Percentiles rank a stretch among this genome's conserved stretches.
These are phyloP conservation scores for Rhea pennata DNA, from an alignment of 2,113 vertebrate species.

Conservation along the genomic window DNA sequence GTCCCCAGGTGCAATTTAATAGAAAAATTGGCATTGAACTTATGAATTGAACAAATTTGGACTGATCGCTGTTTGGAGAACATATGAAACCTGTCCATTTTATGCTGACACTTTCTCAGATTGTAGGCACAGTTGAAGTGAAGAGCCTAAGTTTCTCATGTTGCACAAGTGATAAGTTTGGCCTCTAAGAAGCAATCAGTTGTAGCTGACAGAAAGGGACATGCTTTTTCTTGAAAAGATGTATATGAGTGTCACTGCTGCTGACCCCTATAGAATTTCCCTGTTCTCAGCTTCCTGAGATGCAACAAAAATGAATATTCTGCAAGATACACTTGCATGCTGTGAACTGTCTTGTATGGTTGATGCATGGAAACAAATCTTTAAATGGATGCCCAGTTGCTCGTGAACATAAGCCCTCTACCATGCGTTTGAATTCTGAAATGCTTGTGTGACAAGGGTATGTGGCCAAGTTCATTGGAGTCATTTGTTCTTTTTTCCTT, in stretches of 20 bases:
- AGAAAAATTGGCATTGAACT: neutral
- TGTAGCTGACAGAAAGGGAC: neutral
- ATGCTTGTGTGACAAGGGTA: neutral
- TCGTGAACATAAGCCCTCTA: neutral
- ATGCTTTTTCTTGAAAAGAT: neutral
- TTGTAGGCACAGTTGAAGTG: fast-evolving
- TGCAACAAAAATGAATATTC: neutral
- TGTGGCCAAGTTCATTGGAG: neutral
- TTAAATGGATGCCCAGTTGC: neutral
- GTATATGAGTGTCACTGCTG: neutral
- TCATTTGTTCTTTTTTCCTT: neutral
- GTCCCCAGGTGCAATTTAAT: neutral
- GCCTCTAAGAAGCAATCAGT: neutral
- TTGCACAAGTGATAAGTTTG: neutral
- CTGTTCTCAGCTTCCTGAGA: neutral
- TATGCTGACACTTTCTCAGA: fast-evolving
- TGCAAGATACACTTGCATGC: neutral
- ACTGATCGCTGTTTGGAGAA: neutral
- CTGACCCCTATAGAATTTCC: neutral
- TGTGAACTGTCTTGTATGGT: neutral
- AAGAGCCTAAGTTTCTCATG: neutral
- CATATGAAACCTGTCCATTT: neutral
- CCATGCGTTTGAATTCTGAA: neutral
- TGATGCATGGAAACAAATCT: neutral
- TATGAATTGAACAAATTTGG: neutral